Conservation (phyloP, 2,113 vertebrate genomes). For the Limnothrissa miodon region DNA sequence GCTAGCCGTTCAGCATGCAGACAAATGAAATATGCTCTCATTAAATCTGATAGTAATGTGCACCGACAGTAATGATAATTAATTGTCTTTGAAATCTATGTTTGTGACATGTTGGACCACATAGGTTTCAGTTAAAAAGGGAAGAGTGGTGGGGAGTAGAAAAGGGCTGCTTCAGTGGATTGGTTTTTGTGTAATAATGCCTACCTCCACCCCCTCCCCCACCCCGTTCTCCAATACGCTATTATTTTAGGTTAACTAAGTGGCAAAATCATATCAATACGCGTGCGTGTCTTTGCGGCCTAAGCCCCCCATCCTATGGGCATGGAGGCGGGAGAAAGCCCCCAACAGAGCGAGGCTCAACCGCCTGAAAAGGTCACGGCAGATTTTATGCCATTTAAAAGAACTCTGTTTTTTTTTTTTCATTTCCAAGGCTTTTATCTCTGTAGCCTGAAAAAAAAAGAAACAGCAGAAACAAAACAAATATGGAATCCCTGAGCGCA, state of each 20-base stretch:
- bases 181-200: neutral
- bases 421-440: neutral
- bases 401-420: neutral
- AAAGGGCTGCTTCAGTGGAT: neutral
- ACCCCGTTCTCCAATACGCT: neutral
- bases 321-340: neutral
- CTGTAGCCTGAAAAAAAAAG: neutral
- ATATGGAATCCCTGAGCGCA: neutral
- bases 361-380: constrained; percentile 41
- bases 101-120: constrained; percentile 39
- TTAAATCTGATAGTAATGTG: constrained; percentile 46
- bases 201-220: no score
- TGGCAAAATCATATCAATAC: constrained; percentile 36
- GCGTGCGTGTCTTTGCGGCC: constrained; percentile 29
- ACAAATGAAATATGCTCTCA: constrained; percentile 36
- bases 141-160: neutral
- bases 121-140: constrained; percentile 22
- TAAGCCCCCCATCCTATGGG: constrained; percentile 20
- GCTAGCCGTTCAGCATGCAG: constrained; percentile 19
- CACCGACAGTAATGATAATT: constrained; percentile 45
- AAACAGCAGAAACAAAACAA: neutral
- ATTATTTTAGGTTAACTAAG: constrained; percentile 8
- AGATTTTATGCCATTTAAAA: constrained; percentile 34
- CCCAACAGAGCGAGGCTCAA: constrained; percentile 24
- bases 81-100: constrained; percentile 43